Percentiles rank a stretch among this genome's conserved stretches.
Evolutionary conservation across 2,888 invertebrate genomes (phyloP).

Genomic region (Cryptocephalus moraei): DNA sequence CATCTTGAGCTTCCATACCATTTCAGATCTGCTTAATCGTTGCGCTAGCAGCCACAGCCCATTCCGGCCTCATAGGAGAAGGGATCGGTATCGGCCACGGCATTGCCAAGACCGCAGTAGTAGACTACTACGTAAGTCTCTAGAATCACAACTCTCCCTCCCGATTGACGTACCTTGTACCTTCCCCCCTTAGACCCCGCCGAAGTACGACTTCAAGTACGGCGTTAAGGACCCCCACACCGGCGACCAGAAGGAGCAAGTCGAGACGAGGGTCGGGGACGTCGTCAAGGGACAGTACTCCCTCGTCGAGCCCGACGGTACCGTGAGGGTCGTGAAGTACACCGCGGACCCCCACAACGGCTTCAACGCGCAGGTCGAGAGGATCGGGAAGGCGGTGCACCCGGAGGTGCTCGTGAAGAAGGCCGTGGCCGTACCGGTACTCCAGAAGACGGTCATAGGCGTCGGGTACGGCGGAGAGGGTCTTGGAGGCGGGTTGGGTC

Average conservation of each 20-base stretch:
- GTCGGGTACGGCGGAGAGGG: constrained; percentile 12
- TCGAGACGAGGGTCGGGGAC: constrained; percentile 47
- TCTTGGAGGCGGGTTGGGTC: constrained; percentile 7
- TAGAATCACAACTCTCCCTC: too few relatives aligned
- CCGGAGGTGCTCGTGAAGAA: constrained; percentile 11
- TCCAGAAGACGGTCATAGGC: not conserved
- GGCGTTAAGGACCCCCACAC: constrained; percentile 48
- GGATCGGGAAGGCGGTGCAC: constrained; percentile 32
- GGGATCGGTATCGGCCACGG: not conserved
- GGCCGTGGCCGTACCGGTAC: constrained; percentile 4
- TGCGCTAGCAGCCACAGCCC: too few relatives aligned
- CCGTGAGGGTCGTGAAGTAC: constrained; percentile 54
- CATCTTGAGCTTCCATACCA: too few relatives aligned
- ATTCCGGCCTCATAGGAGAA: too few relatives aligned
- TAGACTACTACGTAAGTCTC: constrained; percentile 6
- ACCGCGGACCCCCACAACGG: constrained; percentile 50
- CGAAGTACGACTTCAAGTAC: constrained; percentile 42
- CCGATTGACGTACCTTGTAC: too few relatives aligned
- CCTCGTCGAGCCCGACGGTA: constrained; percentile 52
- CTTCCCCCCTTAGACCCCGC: not conserved
- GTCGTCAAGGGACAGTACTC: constrained; percentile 52
- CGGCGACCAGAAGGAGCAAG: constrained; percentile 41
- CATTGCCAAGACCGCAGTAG: not conserved
- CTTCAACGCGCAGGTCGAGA: constrained; percentile 51
- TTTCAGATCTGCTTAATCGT: too few relatives aligned